These are phyloP conservation scores for Columba livia DNA, from an alignment of 2,113 vertebrate species.

Conservation along the genomic window DNA sequence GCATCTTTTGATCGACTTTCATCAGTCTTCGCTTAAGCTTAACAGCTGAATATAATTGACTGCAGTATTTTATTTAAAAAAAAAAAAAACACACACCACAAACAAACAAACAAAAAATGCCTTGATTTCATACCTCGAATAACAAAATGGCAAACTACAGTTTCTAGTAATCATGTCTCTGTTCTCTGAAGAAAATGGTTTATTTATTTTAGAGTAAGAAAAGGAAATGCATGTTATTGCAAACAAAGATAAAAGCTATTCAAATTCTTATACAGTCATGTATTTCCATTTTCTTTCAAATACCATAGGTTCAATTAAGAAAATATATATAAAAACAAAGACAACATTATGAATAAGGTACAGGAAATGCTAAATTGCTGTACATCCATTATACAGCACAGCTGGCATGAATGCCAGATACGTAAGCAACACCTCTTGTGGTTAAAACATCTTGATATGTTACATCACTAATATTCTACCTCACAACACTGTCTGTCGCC, in stretches of 20 bases:
- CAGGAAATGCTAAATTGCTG: neutral
- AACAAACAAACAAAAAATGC: neutral
- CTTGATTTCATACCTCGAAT: constrained; percentile 9
- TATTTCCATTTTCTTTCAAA: constrained; percentile 11
- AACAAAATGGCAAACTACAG: neutral
- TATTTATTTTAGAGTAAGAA: neutral
- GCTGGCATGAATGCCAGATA: neutral
- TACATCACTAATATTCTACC: neutral
- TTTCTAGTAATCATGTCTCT: neutral
- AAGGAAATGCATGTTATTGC: neutral
- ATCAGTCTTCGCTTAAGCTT: neutral
- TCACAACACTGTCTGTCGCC: neutral
- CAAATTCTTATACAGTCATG: neutral
- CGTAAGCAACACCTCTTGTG: neutral
- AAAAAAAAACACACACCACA: neutral
- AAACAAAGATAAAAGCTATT: neutral
- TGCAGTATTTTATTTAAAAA: neutral
- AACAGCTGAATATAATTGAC: constrained; percentile 32
- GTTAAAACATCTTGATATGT: neutral
- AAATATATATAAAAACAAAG: neutral
- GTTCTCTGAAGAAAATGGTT: constrained; percentile 17
- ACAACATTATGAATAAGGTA: neutral
- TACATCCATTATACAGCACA: neutral
- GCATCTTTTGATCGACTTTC: constrained; percentile 17
- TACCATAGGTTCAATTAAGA: neutral